Conservation (phyloP, 1,140 invertebrate species). For the Zaprionus ornatus region DNA sequence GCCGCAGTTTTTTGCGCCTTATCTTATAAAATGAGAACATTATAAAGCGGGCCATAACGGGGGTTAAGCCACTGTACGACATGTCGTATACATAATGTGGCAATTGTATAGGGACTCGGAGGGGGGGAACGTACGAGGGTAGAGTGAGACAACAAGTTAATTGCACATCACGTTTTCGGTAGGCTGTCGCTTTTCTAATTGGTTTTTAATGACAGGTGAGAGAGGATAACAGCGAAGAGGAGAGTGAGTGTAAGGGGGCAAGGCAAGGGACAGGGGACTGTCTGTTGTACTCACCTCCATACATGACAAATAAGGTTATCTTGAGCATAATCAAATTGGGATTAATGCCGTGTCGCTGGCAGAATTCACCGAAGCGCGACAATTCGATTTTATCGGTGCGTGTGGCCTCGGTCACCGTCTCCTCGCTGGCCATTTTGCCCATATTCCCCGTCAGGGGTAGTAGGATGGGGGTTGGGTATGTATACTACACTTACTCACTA, state of each 20-base stretch:
- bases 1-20: background rate
- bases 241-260: background rate
- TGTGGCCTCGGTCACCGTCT: conserved; percentile 65
- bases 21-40: background rate
- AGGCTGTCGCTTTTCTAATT: conserved; percentile 47
- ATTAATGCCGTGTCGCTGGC: conserved; percentile 85
- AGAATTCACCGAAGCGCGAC: conserved; percentile 77
- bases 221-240: background rate
- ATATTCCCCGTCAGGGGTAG: conserved; percentile 13
- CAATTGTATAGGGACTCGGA: background rate
- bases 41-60: conserved; percentile 23
- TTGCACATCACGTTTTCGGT: conserved; percentile 28
- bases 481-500: conserved; percentile 2
- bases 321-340: conserved; percentile 91
- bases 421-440: conserved; percentile 76
- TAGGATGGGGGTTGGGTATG: background rate
- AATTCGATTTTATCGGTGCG: conserved; percentile 69
- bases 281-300: conserved; percentile 86
- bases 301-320: conserved; percentile 91
- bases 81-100: conserved; percentile 48
- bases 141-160: conserved; percentile 14
- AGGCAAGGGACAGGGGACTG: background rate
- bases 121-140: background rate
- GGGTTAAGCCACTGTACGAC: conserved; percentile 17
- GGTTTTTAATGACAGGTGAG: conserved; percentile 54